These are phyloP conservation scores for Lophura nycthemera DNA, from an alignment of 2,113 vertebrate genomes.

Conservation along the genomic window DNA sequence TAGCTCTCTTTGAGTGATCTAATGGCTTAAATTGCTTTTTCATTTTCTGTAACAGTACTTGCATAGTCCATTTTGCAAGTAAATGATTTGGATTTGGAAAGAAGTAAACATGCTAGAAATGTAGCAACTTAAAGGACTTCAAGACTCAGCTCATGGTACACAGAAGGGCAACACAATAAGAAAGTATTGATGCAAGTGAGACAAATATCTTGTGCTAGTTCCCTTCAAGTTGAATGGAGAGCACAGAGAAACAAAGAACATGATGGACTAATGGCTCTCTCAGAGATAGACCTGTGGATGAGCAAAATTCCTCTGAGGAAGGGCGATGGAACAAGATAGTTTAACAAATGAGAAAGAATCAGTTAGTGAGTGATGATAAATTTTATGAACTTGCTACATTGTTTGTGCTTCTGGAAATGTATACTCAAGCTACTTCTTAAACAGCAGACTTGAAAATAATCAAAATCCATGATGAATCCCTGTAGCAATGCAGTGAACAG, in stretches of 20 bases:
- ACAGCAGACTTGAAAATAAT: not conserved
- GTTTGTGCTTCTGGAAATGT: not conserved
- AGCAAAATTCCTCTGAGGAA: not conserved
- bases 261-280: not conserved
- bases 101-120: not conserved
- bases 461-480: not conserved
- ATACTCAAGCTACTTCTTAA: not conserved
- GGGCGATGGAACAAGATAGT: not conserved
- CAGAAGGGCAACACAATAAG: not conserved
- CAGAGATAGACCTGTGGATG: not conserved
- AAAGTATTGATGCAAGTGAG: not conserved
- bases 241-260: not conserved
- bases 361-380: not conserved
- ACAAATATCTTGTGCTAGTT: not conserved
- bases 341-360: not conserved
- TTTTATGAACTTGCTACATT: not conserved
- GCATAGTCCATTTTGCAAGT: not conserved
- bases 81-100: constrained; percentile 10
- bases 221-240: not conserved
- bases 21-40: not conserved
- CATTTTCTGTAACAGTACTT: not conserved
- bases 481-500: not conserved
- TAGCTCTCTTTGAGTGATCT: not conserved
- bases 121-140: not conserved
- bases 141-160: not conserved